Conservation (phyloP, 2,113 vertebrate genomes). For the Heterotilapia buettikoferi region DNA sequence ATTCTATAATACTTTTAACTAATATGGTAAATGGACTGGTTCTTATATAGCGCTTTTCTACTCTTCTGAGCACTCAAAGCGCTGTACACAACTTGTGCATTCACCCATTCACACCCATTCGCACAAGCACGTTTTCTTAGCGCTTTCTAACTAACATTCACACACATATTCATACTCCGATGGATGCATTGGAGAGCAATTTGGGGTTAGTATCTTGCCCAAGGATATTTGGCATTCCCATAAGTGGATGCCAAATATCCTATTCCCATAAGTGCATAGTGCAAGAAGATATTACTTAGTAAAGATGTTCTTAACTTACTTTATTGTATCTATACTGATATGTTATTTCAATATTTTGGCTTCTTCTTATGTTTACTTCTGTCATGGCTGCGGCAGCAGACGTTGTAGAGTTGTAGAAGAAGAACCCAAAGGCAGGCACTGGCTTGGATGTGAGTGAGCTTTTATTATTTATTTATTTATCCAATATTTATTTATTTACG, state of each 20-base stretch:
- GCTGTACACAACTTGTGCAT: too few species aligned
- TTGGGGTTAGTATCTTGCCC: neutral
- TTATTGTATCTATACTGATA: neutral
- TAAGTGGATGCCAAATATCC: neutral
- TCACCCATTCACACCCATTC: too few species aligned
- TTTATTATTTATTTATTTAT: too few species aligned
- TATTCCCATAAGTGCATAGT: neutral
- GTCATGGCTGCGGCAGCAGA: rapidly evolving
- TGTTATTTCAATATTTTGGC: neutral
- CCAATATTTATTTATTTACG: too few species aligned
- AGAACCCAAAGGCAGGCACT: neutral
- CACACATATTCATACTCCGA: too few species aligned
- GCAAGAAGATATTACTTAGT: neutral
- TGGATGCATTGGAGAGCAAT: neutral
- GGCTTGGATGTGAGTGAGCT: neutral
- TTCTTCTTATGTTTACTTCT: neutral
- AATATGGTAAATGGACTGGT: too few species aligned
- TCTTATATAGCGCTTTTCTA: too few species aligned
- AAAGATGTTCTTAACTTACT: neutral
- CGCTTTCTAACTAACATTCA: too few species aligned
- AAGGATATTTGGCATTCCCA: neutral
- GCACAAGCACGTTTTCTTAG: too few species aligned
- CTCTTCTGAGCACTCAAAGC: too few species aligned
- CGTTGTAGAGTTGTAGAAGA: neutral
- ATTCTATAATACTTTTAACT: too few species aligned